Conservation (phyloP, 37 sponge, comb jelly and placozoan species). For the Lycopodina hypogea region DNA sequence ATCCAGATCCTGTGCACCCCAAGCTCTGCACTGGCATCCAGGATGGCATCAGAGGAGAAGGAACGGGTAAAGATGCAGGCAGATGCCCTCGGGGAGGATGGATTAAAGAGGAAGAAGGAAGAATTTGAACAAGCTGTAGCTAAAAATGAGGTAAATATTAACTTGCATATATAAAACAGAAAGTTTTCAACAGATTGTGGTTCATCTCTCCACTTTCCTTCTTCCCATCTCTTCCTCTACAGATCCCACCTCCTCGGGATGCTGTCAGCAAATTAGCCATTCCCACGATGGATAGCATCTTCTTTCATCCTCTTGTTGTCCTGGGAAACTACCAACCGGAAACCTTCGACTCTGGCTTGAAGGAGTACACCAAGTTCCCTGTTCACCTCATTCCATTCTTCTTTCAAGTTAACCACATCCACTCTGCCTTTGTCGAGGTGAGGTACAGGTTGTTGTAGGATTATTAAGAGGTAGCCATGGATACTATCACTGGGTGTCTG, state of each 20-base stretch:
- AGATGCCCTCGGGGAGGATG: conserved; percentile 64
- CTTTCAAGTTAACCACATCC: conserved; percentile 72
- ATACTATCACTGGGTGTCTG: background rate
- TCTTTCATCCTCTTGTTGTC: conserved; percentile 60
- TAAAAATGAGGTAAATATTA: conserved; percentile 59
- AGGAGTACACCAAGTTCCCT: conserved; percentile 31
- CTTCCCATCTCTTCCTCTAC: background rate
- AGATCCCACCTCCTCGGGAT: conserved; percentile 56
- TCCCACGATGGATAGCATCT: conserved; percentile 59
- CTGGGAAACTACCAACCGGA: conserved; percentile 31
- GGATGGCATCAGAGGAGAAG: conserved; percentile 69
- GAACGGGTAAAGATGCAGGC: conserved; percentile 56
- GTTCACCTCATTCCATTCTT: conserved; percentile 63
- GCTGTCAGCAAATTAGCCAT: conserved; percentile 36
- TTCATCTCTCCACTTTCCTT: background rate
- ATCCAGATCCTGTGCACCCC: conserved; percentile 71
- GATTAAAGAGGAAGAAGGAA: conserved; percentile 50
- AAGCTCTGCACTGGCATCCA: conserved; percentile 60
- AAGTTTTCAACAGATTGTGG: no score
- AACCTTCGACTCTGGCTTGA: background rate
- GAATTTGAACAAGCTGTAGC: conserved; percentile 58
- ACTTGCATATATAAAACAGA: background rate
- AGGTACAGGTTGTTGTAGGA: background rate
- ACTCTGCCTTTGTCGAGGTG: conserved; percentile 79
- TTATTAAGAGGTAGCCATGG: background rate